Evolutionary conservation across 2,797 vertebrate genomes (phyloP).

Genomic region (Danio choprae): DNA sequence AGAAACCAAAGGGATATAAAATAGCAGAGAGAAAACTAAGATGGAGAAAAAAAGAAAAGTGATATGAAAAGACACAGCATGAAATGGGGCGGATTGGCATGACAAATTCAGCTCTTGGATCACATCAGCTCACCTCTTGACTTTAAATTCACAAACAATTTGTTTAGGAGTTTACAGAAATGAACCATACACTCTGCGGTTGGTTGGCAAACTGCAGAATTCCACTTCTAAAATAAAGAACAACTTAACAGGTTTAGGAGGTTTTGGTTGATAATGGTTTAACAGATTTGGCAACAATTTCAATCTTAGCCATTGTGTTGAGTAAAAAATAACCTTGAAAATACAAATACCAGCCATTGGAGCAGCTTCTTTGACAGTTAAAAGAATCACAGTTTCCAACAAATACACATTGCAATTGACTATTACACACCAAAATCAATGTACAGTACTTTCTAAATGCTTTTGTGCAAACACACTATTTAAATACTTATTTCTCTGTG

Average conservation of each 20-base stretch:
- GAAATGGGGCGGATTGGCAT: conserved; percentile 45
- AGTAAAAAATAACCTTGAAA: too few species aligned
- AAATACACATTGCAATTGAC: too few species aligned
- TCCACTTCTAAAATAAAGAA: not conserved
- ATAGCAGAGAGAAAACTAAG: conserved; percentile 23
- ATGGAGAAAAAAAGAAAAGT: conserved; percentile 24
- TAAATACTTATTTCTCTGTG: too few species aligned
- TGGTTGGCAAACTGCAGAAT: not conserved
- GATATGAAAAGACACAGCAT: conserved; percentile 43
- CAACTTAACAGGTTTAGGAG: not conserved
- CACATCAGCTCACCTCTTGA: conserved; percentile 4
- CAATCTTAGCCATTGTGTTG: too few species aligned
- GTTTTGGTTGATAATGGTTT: not conserved
- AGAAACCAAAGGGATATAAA: conserved; percentile 34
- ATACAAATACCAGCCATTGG: too few species aligned
- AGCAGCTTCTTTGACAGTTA: too few species aligned
- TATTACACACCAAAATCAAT: too few species aligned
- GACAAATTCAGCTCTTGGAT: conserved; percentile 36
- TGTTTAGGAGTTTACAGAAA: not conserved
- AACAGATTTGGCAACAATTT: too few species aligned
- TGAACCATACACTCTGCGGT: not conserved
- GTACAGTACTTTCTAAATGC: too few species aligned
- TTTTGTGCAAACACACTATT: too few species aligned
- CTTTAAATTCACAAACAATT: conserved; percentile 25
- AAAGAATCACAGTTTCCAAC: too few species aligned